phyloP scores from a whole-genome alignment of 2,113 vertebrate genomes.

The Smithornis capensis region DNA sequence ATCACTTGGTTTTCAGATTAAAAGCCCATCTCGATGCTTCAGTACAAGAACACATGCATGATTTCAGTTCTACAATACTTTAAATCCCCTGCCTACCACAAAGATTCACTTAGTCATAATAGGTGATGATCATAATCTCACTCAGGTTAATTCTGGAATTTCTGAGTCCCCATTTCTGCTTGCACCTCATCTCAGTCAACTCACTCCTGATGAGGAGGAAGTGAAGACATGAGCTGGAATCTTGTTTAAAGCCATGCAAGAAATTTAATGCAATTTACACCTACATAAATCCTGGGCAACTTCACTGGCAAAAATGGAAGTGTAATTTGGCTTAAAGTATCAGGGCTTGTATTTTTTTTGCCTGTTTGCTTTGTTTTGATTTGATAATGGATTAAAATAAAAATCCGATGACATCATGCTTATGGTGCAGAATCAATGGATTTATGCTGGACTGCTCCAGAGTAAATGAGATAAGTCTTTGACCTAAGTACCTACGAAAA shows the following conservation, averaged over 20 bases:
- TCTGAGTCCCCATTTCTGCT: background rate
- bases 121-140: background rate
- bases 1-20: background rate
- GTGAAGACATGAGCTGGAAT: background rate
- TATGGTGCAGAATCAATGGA: background rate
- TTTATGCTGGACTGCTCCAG: background rate
- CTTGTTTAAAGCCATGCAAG: background rate
- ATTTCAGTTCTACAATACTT: background rate
- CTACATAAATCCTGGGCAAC: background rate
- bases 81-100: background rate
- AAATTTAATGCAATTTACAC: background rate
- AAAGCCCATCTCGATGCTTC: background rate
- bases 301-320: background rate
- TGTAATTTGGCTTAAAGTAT: background rate
- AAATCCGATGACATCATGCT: background rate
- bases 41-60: background rate
- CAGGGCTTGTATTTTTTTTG: background rate
- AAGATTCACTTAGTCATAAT: background rate
- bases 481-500: background rate
- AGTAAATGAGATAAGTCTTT: background rate
- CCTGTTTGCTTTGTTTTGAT: background rate
- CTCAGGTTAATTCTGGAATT: background rate
- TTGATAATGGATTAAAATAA: background rate
- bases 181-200: background rate
- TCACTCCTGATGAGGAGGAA: accelerated